phyloP scores from a whole-genome alignment of 1,140 invertebrate species.

The Trichonephila clavipes region DNA sequence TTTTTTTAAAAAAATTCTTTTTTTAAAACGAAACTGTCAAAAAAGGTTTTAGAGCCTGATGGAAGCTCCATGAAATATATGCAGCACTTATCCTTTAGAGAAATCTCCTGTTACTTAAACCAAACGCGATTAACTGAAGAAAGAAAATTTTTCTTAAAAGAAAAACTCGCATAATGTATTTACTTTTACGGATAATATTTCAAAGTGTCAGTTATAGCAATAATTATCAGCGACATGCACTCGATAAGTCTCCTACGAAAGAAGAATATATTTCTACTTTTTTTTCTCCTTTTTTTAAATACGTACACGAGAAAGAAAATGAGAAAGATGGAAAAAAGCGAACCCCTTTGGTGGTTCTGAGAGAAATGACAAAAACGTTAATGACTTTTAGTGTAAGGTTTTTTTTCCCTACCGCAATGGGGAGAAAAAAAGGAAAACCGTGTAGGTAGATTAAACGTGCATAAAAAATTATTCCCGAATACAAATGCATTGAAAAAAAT shows the following conservation, averaged over 20 bases:
- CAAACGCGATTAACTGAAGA: constrained; percentile 56
- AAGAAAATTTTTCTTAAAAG: not conserved
- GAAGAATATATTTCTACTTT: constrained; percentile 46
- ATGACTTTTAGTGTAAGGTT: constrained; percentile 63
- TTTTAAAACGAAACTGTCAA: constrained; percentile 45
- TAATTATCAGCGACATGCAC: constrained; percentile 63
- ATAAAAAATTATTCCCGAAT: constrained; percentile 61
- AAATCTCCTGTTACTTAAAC: constrained; percentile 69
- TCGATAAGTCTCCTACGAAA: constrained; percentile 28
- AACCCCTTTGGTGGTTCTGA: constrained; percentile 53
- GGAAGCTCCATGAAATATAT: constrained; percentile 33
- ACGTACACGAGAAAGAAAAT: not conserved
- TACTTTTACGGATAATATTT: constrained; percentile 71
- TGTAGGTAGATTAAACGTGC: constrained; percentile 68
- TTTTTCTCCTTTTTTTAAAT: constrained; percentile 4
- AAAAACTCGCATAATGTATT: constrained; percentile 63
- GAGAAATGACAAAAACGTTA: constrained; percentile 72
- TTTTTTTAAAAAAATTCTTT: not conserved
- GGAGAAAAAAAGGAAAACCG: constrained; percentile 39
- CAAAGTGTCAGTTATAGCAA: constrained; percentile 74
- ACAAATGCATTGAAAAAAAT: constrained; percentile 15
- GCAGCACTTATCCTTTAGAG: constrained; percentile 29
- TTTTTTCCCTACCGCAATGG: constrained; percentile 24
- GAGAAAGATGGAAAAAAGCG: constrained; percentile 35
- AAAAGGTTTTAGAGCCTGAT: constrained; percentile 49